Evolutionary conservation across 1,140 invertebrate species (phyloP), one percentile per base, ranked within the genome.

Genomic region (Vollenhovia emeryi): DNA sequence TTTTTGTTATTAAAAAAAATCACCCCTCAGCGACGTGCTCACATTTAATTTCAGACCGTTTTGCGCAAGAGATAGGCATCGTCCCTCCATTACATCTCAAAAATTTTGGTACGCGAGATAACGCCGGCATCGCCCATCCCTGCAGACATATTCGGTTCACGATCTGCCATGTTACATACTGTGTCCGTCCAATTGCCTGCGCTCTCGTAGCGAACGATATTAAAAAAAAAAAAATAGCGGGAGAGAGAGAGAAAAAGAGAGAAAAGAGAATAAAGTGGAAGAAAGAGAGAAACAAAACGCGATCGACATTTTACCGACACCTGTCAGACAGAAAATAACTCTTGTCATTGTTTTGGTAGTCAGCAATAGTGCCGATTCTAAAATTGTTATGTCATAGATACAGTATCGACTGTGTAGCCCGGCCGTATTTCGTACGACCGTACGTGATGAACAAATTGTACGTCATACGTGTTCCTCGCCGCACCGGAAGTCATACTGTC

Each of bases 271-370:
- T 48, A 83, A 11, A 69, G 24, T 71, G n/a, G 30, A 33, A 68
- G 40, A 27, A 18, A 33, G 75, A 48, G 45, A 79, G 43, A 68
- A 57, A 73, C 45, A 71, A 76, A 71, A 57, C 45, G 62, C 87
- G 71, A 86, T 79, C 83, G 87, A 83, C 68, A 68, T 71, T 85
- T 78, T 60, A 75, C 83, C 89, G 87, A 90, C 89, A 87, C 86
- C 88, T 90, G 88, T 90, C 88, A 88, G 87, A 88, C 59, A 60
- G 87, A 74, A 88, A 87, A 88, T 87, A 88, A 88, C 87, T 88
- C 86, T 88, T 87, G 87, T 88, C 87, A 88, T 88, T 86, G 85
- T 36, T 64, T 80, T 80, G 86, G 79, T 87, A 87, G 86, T 87
- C 87, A 36, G 69, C 60, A 59, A 45, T 66, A 57, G 78, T 80